phyloP scores from a whole-genome alignment of 2,113 vertebrate species.

The Ondatra zibethicus region DNA sequence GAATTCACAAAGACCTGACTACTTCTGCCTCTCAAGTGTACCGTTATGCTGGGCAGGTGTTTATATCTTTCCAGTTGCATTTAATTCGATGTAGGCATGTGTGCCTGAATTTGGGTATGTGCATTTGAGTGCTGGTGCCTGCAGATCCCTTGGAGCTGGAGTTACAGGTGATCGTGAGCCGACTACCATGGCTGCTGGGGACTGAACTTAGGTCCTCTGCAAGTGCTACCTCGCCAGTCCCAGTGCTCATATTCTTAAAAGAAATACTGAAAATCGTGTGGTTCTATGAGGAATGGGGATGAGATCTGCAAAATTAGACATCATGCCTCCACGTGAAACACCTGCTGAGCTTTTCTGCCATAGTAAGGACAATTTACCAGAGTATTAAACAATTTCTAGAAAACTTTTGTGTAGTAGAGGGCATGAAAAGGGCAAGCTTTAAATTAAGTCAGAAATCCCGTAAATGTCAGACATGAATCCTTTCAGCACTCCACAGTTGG shows the following conservation, averaged over 20 bases:
- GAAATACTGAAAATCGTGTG: not conserved
- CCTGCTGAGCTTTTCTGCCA: not conserved
- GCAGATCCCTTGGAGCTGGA: not conserved
- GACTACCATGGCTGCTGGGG: not conserved
- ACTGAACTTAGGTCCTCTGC: not conserved
- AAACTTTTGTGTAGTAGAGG: no score
- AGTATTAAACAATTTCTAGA: no score
- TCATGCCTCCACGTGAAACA: not conserved
- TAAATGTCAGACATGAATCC: no score
- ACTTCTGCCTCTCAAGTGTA: not conserved
- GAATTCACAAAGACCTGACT: not conserved
- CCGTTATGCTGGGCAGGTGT: not conserved
- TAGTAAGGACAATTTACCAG: no score
- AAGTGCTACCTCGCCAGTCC: not conserved
- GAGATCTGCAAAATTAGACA: not conserved
- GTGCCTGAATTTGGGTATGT: not conserved
- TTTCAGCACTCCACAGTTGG: no score
- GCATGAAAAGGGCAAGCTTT: no score
- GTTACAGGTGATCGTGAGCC: no score
- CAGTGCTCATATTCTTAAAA: not conserved
- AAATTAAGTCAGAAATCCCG: no score
- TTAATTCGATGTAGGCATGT: not conserved
- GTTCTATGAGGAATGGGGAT: not conserved
- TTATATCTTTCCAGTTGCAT: not conserved
- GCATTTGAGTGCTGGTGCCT: not conserved